A percentile compares a stretch with the other conserved stretches of the same genome.
phyloP scores from a whole-genome alignment of 2,113 vertebrate species.

The Oceanites oceanicus region DNA sequence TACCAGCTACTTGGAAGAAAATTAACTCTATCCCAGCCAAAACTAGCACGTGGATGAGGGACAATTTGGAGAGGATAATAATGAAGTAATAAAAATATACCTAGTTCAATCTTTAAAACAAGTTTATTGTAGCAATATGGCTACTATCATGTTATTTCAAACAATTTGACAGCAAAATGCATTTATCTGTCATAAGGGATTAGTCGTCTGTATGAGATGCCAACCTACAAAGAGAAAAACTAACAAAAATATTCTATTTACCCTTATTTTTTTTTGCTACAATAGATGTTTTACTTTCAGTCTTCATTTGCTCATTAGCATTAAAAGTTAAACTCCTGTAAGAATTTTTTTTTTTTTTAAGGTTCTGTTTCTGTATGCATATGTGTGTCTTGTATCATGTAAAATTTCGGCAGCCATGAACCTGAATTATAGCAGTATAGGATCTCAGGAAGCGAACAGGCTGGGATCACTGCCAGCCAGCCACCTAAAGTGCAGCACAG shows the following conservation, averaged over 20 bases:
- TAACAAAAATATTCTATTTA: neutral
- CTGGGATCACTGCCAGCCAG: constrained; percentile 13
- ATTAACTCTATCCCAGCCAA: no score
- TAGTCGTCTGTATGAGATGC: neutral
- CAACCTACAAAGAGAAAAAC: neutral
- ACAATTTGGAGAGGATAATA: neutral
- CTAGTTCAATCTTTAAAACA: neutral
- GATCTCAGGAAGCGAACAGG: neutral
- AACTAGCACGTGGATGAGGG: neutral
- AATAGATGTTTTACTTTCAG: neutral
- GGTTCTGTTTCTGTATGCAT: neutral
- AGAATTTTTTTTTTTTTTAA: neutral
- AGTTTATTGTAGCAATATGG: neutral
- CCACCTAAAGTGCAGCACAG: neutral
- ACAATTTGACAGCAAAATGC: neutral
- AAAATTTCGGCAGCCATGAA: neutral
- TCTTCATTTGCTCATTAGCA: neutral
- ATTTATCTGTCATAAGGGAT: neutral
- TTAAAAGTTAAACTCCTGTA: neutral
- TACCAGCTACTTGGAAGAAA: no score
- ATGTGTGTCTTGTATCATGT: neutral
- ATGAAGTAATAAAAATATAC: neutral
- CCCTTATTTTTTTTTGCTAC: neutral
- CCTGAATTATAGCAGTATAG: neutral
- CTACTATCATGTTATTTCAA: neutral